These are phyloP conservation scores for Lamellibrachia columna DNA, from an alignment of 2,888 invertebrate species.

Conservation along the genomic window DNA sequence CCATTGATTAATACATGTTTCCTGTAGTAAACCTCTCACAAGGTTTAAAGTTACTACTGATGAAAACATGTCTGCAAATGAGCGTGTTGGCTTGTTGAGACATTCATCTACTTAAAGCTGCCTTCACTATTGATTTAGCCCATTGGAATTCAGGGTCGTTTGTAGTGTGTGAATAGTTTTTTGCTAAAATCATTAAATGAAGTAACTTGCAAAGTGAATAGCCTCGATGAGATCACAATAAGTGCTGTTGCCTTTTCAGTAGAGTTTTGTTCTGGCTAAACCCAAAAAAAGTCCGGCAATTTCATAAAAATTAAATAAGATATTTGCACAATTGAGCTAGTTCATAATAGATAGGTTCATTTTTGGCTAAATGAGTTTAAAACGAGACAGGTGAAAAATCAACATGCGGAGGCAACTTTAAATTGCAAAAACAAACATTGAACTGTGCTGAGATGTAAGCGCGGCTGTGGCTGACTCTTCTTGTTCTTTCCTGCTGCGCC, in stretches of 20 bases:
- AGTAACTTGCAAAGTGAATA: not conserved
- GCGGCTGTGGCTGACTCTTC: slow-evolving; percentile 6
- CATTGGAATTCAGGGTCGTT: not conserved
- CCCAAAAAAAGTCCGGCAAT: not conserved
- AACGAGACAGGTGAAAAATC: too few species aligned
- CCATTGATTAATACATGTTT: too few species aligned
- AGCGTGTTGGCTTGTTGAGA: too few species aligned
- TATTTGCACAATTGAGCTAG: not conserved
- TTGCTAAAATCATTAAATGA: not conserved
- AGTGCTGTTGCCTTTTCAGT: not conserved
- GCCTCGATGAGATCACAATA: not conserved
- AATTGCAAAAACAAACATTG: too few species aligned
- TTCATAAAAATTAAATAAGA: not conserved
- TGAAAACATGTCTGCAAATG: too few species aligned
- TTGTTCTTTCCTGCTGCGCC: slow-evolving; percentile 22
- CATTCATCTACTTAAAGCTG: not conserved
- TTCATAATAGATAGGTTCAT: not conserved
- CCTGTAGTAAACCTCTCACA: too few species aligned
- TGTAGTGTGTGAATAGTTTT: not conserved
- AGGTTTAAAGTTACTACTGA: too few species aligned
- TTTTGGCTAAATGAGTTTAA: not conserved
- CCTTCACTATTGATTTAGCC: not conserved
- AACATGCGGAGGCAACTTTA: too few species aligned
- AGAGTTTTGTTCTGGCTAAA: not conserved
- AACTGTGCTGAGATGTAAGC: not conserved